Percentiles rank a stretch among this genome's conserved stretches.
Conservation (phyloP, 2,888 invertebrate species). For the Hartigia nigra region DNA sequence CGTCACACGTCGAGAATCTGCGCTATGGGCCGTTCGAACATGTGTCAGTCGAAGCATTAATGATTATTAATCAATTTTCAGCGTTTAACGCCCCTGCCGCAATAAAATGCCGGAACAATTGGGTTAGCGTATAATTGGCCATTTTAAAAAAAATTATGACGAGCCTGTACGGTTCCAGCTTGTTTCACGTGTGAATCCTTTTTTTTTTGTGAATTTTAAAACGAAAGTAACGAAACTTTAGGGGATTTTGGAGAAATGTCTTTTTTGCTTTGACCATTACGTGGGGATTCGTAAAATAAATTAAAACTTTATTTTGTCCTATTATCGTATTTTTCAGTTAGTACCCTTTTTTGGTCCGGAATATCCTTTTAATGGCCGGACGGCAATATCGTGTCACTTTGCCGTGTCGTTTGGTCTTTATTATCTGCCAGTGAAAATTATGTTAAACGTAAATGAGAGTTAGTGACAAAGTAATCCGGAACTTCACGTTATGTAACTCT, state of each 20-base stretch:
- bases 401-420: constrained; percentile 4
- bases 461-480: neutral
- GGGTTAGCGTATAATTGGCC: constrained; percentile 49
- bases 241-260: neutral
- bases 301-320: neutral
- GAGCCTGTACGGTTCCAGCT: neutral
- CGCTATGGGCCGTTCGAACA: constrained; percentile 31
- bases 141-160: constrained; percentile 45
- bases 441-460: constrained; percentile 27
- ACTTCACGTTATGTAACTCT: neutral
- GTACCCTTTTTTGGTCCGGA: constrained; percentile 8
- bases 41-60: constrained; percentile 41
- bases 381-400: constrained; percentile 14
- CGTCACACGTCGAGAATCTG: neutral
- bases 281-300: neutral
- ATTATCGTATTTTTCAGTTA: neutral
- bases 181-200: neutral
- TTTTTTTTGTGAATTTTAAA: neutral
- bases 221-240: neutral
- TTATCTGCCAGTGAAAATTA: constrained; percentile 27
- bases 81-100: constrained; percentile 42
- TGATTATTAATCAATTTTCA: constrained; percentile 55
- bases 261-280: neutral
- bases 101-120: constrained; percentile 47
- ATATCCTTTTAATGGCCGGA: constrained; percentile 9